Conservation (phyloP, 2,888 invertebrate genomes). For the Lasioglossum vierecki region DNA sequence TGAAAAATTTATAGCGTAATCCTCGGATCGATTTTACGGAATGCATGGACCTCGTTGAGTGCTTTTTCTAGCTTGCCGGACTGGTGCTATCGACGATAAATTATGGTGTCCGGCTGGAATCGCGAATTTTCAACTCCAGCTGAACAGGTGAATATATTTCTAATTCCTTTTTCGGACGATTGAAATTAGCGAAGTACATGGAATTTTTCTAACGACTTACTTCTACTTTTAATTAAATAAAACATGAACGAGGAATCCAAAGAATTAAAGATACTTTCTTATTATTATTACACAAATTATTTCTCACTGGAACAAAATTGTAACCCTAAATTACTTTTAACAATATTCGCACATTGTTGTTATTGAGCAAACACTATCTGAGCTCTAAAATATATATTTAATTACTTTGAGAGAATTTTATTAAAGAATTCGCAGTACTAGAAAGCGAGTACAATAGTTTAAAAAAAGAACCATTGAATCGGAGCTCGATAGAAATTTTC, state of each 20-base stretch:
- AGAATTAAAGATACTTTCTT: no score
- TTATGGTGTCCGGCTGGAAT: not conserved
- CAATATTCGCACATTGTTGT: no score
- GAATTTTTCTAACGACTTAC: not conserved
- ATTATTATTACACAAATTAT: no score
- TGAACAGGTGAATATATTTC: not conserved
- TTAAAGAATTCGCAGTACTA: no score
- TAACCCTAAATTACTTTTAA: no score
- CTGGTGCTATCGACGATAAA: not conserved
- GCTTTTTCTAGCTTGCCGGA: not conserved
- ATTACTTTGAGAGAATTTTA: no score
- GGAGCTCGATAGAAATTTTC: not conserved
- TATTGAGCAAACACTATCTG: no score
- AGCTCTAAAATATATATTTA: no score
- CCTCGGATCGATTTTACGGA: slow-evolving; percentile 17
- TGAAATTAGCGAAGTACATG: not conserved
- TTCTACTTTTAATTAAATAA: not conserved
- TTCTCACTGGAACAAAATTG: no score
- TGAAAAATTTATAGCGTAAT: slow-evolving; percentile 37
- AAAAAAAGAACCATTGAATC: not conserved
- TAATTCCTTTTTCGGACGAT: not conserved
- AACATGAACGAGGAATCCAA: not conserved
- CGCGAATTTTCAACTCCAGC: not conserved
- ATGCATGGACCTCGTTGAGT: not conserved
- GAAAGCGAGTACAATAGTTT: no score